Conservation (phyloP, 2,113 vertebrate species). For the Seriola rivoliana region DNA sequence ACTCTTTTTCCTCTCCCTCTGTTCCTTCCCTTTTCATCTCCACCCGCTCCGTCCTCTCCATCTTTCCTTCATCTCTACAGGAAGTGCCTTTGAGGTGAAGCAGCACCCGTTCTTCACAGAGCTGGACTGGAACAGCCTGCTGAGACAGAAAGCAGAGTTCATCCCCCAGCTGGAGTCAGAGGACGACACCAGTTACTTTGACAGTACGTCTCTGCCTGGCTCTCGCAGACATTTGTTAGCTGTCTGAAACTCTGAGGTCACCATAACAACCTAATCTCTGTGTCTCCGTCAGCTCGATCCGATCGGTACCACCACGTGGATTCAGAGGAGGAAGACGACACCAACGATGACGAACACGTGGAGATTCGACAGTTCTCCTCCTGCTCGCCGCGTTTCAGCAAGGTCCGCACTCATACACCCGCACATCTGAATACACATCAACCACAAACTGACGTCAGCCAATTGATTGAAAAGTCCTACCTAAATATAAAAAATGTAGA, state of each 20-base stretch:
- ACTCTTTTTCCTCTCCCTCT: background rate
- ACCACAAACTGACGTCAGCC: background rate
- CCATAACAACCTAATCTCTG: background rate
- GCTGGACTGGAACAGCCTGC: constrained; percentile 96
- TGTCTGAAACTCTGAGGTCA: background rate
- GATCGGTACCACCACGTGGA: constrained; percentile 96
- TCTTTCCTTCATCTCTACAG: constrained; percentile 70
- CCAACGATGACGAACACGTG: constrained; percentile 93
- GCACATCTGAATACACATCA: background rate
- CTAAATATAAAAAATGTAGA: no score
- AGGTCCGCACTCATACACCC: constrained; percentile 80
- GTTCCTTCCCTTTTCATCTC: background rate
- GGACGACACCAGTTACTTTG: constrained; percentile 99
- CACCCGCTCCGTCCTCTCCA: background rate
- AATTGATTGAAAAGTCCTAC: background rate
- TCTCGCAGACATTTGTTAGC: no score
- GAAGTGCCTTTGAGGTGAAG: constrained; percentile 95
- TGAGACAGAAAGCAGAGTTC: constrained; percentile 99
- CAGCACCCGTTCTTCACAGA: constrained; percentile 94
- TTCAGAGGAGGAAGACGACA: constrained; percentile 97
- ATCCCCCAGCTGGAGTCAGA: constrained; percentile 98
- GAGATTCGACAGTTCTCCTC: constrained; percentile 98
- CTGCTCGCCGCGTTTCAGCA: constrained; percentile 96
- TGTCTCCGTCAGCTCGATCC: constrained; percentile 87
- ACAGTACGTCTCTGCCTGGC: constrained; percentile 84